Evolutionary conservation across 2,888 invertebrate species (phyloP), one percentile per base, ranked within the genome.

Genomic region (Anoncus sp.): DNA sequence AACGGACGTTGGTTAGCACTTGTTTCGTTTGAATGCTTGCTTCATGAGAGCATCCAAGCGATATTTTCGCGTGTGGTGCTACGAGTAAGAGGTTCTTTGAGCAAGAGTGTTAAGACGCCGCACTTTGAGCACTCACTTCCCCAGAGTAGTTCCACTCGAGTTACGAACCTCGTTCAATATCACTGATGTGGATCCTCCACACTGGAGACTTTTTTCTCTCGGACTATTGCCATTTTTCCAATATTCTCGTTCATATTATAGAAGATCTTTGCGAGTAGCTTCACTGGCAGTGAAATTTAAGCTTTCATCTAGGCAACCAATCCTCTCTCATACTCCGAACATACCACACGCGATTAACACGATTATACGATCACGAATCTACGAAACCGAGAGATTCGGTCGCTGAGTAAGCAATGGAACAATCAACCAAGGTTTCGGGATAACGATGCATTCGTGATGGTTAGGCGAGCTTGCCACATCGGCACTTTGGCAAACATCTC

Each of bases 111-210:
- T 72, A 67, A 65, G 60, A 60, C 53, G 72, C 66, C 35, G 60
- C 62, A 73, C 73, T 77, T 60, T 67, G 22, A 51, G 40, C 60
- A 72, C 81, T 79, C 45, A 75, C 69, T 79, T 65, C 69, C 71
- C n/a, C n/a, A n/a, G 65, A 73, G 66, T 75, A 75, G 63, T 77
- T 72, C 51, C 70, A 77, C 79, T 81, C 27, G 69, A 78, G 77
- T 78, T 70, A 66, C 65, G 60, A 72, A 70, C 70, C 75, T 70
- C 77, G 73, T 78, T 73, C 57, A 69, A 78, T 80, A 75, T 73
- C 73, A 70, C 73, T 78, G 57, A 63, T 71, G 62, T 67, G 57
- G 66, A 57, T 63, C 69, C 27, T n/a, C n/a, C 66, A 71, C 60
- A 66, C 76, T 62, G 45, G 66, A 47, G 38, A 43, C 27, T 31